Evolutionary conservation across 2,888 invertebrate species (phyloP).

Genomic region (Hyppa rectilinea): DNA sequence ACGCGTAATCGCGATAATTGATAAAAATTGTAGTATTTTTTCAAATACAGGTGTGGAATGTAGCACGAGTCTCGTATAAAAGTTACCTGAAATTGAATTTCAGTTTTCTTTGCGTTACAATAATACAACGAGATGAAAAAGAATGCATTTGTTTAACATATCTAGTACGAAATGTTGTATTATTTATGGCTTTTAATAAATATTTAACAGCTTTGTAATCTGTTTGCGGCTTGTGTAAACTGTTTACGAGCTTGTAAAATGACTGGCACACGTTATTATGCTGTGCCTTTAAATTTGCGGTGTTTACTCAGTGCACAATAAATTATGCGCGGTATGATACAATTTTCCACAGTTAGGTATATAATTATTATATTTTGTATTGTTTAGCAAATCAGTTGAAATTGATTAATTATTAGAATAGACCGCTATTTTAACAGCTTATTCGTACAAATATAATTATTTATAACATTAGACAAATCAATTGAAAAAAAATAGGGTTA

Average conservation of each 20-base stretch:
- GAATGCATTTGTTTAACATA: conserved; percentile 4
- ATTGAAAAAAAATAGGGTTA: too few species aligned
- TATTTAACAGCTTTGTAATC: conserved; percentile 48
- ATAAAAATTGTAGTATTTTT: neutral
- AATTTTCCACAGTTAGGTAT: conserved; percentile 1
- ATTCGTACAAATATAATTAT: neutral
- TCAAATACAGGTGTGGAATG: neutral
- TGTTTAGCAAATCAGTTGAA: conserved; percentile 1
- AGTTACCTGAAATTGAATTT: conserved; percentile 1
- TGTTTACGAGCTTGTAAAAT: conserved; percentile 54
- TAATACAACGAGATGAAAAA: neutral
- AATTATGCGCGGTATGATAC: conserved; percentile 27
- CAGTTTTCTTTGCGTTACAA: neutral
- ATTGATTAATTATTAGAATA: neutral
- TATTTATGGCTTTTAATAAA: conserved; percentile 40
- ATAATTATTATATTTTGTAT: too few species aligned
- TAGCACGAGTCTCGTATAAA: neutral
- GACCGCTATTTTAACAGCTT: neutral
- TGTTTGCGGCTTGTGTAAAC: conserved; percentile 37
- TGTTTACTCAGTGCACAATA: conserved; percentile 33
- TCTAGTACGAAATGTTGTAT: conserved; percentile 17
- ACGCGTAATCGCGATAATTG: neutral
- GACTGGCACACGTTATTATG: conserved; percentile 35
- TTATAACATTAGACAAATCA: too few species aligned
- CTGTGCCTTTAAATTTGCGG: conserved; percentile 35